Base-by-base conservation (phyloP, 2,888 invertebrate species). In the Abrostola triplasia region DNA sequence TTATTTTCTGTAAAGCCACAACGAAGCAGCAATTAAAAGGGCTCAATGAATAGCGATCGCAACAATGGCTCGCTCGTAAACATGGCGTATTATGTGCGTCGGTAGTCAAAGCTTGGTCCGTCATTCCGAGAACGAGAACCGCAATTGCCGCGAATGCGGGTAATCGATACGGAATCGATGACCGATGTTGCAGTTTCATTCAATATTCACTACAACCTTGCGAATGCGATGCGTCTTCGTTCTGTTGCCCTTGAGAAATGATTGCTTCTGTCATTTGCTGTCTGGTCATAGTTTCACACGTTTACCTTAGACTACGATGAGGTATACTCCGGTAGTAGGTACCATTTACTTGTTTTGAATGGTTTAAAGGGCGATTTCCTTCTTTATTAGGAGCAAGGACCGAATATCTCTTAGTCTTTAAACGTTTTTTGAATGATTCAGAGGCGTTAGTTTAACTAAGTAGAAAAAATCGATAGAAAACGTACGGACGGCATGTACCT, bases 161-260 rank as follows among this genome's bases (percentile, higher is more conserved):
- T 70, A 82, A 80, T 82, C 70, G 72, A 79, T 80, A 77, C 57
- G 70, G 76, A 76, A 73, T 80, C 77, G 76, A 76, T 81, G 71
- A 67, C 76, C 70, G 57, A 38, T 40, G 56, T 58, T 78, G 72
- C 81, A 72, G 74, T 73, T 59, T 66, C 60, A 51, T 72, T 80
- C 72, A 80, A 72, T 44, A 76, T 80, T 73, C 50, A 73, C 41
- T 49, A 40, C 54, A 70, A 61, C 68, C 62, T 78, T 64, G 68
- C 35, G 13, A 35, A 76, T 64, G 68, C 35, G 13, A 35, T 12
- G 41, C 40, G 24, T 36, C 38, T 41, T 41, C 58, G 54, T 58
- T 64, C 48, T 49, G 47, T 64, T 52, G 59, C 51, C 69, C 79
- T 79, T 68, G 62, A 63, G 24, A 13, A 47, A 53, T 44, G 9